Percentiles rank a stretch among this genome's conserved stretches.
Conservation (phyloP, 1,140 invertebrate genomes). For the Euborellia annulipes region DNA sequence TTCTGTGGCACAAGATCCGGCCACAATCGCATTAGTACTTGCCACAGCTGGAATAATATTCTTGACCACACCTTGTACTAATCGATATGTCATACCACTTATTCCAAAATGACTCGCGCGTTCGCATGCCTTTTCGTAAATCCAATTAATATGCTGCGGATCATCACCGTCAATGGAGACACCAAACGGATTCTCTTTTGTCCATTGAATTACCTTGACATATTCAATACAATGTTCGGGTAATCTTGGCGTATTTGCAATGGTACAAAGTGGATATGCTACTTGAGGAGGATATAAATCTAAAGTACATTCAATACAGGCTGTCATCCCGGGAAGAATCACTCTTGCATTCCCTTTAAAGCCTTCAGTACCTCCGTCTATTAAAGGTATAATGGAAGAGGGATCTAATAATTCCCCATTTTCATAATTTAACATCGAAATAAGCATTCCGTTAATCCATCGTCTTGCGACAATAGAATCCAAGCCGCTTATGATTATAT, state of each 20-base stretch:
- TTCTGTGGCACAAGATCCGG: conserved; percentile 87
- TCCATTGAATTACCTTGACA: conserved; percentile 89
- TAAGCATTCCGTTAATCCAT: conserved; percentile 98
- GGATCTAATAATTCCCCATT: conserved; percentile 68
- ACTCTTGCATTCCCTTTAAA: conserved; percentile 97
- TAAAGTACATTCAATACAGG: conserved; percentile 95
- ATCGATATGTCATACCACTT: conserved; percentile 70
- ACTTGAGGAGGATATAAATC: conserved; percentile 96
- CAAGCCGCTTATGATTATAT: conserved; percentile 90
- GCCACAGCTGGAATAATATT: conserved; percentile 98
- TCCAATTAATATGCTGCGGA: conserved; percentile 87
- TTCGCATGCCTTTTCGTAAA: conserved; percentile 81
- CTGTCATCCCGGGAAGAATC: conserved; percentile 80
- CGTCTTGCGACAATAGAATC: conserved; percentile 90
- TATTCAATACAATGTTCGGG: conserved; percentile 99
- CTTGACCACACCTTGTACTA: conserved; percentile 97
- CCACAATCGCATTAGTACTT: conserved; percentile 96
- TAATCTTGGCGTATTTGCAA: conserved; percentile 93
- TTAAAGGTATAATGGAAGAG: conserved; percentile 73
- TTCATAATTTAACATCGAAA: conserved; percentile 74
- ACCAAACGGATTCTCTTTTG: conserved; percentile 90
- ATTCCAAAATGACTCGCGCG: conserved; percentile 83
- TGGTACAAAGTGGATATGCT: conserved; percentile 95
- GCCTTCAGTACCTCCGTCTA: conserved; percentile 94
- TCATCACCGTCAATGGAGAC: conserved; percentile 83